Percentiles rank a stretch among this genome's conserved stretches.
Conservation (phyloP, 2,888 invertebrate genomes). For the Exocentrus adspersus region DNA sequence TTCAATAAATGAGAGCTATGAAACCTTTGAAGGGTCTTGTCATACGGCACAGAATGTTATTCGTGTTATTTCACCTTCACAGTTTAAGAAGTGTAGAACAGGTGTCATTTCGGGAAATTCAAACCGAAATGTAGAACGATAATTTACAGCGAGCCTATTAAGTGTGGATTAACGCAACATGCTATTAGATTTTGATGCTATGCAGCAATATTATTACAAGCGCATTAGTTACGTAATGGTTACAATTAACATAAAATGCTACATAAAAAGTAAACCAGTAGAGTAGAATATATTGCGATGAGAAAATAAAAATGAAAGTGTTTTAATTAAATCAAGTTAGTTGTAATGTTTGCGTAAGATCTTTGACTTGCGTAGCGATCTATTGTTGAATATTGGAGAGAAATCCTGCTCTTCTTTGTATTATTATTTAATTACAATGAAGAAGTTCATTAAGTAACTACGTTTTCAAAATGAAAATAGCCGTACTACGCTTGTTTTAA, state of each 20-base stretch:
- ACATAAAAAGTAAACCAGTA: constrained; percentile 18
- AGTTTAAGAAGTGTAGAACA: too few relatives aligned
- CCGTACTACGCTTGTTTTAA: too few relatives aligned
- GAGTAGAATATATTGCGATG: constrained; percentile 30
- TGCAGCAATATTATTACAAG: background rate
- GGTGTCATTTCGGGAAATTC: too few relatives aligned
- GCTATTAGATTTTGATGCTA: background rate
- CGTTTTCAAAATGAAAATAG: too few relatives aligned
- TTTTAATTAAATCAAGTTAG: constrained; percentile 31
- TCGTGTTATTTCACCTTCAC: too few relatives aligned
- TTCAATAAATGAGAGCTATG: too few relatives aligned
- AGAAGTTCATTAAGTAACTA: background rate
- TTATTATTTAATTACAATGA: background rate
- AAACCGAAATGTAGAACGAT: too few relatives aligned
- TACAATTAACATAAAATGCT: constrained; percentile 1
- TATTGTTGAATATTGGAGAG: background rate
- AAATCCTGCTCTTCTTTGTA: background rate
- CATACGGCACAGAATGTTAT: too few relatives aligned
- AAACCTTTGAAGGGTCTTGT: too few relatives aligned
- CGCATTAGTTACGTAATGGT: constrained; percentile 7
- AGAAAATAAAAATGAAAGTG: constrained; percentile 40
- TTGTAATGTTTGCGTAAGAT: constrained; percentile 7
- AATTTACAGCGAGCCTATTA: too few relatives aligned
- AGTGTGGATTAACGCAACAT: background rate
- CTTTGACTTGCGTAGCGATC: constrained; percentile 5